Evolutionary conservation across 2,113 vertebrate genomes (phyloP).

Genomic region (Glaucidium brasilianum): DNA sequence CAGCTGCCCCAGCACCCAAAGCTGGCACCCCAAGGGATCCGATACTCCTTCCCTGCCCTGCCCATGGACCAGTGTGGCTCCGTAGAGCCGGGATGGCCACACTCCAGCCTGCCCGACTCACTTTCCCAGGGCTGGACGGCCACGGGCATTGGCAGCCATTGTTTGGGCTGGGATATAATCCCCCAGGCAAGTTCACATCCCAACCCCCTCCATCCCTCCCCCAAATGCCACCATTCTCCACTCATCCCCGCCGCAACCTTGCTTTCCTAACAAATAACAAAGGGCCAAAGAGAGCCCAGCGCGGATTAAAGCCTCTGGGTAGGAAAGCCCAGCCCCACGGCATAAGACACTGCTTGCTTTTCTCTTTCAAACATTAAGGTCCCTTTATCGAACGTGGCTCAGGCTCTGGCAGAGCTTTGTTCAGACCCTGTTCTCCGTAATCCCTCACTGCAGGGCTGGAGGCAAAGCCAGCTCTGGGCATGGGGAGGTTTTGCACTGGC

Average conservation of each 20-base stretch:
- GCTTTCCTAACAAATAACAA: not conserved
- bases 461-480: not conserved
- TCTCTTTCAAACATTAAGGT: not conserved
- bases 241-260: not conserved
- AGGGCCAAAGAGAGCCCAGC: not conserved
- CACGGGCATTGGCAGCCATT: not conserved
- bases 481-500: not conserved
- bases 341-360: not conserved
- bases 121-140: not conserved
- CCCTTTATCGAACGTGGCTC: not conserved
- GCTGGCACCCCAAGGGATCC: too few species aligned
- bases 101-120: not conserved
- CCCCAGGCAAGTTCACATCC: not conserved
- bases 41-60: accelerated
- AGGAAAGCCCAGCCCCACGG: not conserved
- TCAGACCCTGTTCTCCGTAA: not conserved
- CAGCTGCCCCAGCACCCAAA: not conserved
- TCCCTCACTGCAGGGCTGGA: not conserved
- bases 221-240: not conserved
- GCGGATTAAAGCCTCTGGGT: not conserved
- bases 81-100: accelerated
- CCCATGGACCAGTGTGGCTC: not conserved
- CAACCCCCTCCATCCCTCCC: not conserved
- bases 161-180: not conserved
- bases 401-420: not conserved